These are phyloP conservation scores for Netelia inedita DNA, from an alignment of 2,888 invertebrate genomes.

Conservation along the genomic window DNA sequence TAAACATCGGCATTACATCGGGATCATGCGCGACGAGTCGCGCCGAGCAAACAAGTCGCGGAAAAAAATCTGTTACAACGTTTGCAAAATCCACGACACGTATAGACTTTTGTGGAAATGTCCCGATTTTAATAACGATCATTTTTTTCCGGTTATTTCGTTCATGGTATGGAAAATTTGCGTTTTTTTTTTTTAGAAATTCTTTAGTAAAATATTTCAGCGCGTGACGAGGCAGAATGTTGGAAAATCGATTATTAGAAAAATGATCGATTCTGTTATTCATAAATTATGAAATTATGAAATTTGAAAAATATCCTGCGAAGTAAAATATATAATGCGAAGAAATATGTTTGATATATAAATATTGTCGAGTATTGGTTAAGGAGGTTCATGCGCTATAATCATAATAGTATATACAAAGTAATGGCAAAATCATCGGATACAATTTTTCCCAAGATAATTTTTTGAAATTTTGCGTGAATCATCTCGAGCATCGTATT, in stretches of 20 bases:
- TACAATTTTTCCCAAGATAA: too few relatives aligned
- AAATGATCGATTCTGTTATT: too few relatives aligned
- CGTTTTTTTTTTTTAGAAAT: constrained; percentile 16
- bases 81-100: constrained; percentile 17
- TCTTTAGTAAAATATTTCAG: neutral
- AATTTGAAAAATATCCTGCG: too few relatives aligned
- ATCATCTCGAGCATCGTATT: too few relatives aligned
- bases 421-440: too few relatives aligned
- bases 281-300: too few relatives aligned
- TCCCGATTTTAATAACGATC: neutral
- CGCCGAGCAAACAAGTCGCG: constrained; percentile 33
- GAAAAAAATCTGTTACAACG: constrained; percentile 52
- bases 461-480: too few relatives aligned
- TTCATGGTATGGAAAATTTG: constrained; percentile 25
- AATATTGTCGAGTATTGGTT: constrained; percentile 3
- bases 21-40: constrained; percentile 49
- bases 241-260: too few relatives aligned
- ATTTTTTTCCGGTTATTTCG: constrained; percentile 8
- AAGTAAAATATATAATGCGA: neutral
- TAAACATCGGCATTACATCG: constrained; percentile 48
- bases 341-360: constrained; percentile 10
- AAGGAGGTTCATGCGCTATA: too few relatives aligned
- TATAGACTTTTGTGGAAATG: neutral
- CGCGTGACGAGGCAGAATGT: too few relatives aligned
- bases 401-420: too few relatives aligned